Conservation (phyloP, 1,140 invertebrate species). For the Heterodera carotae region DNA sequence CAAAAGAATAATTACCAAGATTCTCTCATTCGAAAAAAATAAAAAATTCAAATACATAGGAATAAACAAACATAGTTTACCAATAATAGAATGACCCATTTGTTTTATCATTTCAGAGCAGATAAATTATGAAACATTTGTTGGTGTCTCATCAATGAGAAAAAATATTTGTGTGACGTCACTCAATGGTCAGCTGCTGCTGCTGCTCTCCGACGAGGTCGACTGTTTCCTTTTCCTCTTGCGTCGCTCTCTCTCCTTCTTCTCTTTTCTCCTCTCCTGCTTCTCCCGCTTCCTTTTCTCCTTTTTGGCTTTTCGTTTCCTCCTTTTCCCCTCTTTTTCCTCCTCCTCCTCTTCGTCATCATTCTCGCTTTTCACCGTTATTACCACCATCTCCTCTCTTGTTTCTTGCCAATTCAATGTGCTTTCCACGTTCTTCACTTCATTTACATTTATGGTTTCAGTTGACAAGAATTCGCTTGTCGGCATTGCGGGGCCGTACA, state of each 20-base stretch:
- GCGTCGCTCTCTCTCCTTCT: not conserved
- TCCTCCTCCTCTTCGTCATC: not conserved
- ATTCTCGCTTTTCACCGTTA: not conserved
- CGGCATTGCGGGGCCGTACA: conserved; percentile 29
- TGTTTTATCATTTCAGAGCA: too few relatives aligned
- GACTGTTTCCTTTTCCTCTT: not conserved
- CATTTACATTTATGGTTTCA: not conserved
- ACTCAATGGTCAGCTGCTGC: not conserved
- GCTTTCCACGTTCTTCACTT: not conserved
- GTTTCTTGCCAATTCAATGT: too few relatives aligned
- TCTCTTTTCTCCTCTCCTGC: not conserved
- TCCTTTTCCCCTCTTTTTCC: not conserved
- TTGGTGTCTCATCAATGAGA: too few relatives aligned
- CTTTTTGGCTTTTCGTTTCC: not conserved
- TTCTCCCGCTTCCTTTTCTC: not conserved
- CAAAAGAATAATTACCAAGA: too few relatives aligned
- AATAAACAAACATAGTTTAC: not conserved
- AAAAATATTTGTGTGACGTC: not conserved
- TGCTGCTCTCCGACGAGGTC: too few relatives aligned
- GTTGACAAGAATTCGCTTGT: conserved; percentile 13
- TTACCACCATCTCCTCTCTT: not conserved
- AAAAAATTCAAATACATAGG: not conserved
- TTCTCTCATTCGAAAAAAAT: too few relatives aligned
- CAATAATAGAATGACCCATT: too few relatives aligned
- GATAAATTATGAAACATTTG: too few relatives aligned